Evolutionary conservation across 92 coral and sea anemone genomes (phyloP), one percentile per base, ranked within the genome.

Genomic region (Bergia sp.): DNA sequence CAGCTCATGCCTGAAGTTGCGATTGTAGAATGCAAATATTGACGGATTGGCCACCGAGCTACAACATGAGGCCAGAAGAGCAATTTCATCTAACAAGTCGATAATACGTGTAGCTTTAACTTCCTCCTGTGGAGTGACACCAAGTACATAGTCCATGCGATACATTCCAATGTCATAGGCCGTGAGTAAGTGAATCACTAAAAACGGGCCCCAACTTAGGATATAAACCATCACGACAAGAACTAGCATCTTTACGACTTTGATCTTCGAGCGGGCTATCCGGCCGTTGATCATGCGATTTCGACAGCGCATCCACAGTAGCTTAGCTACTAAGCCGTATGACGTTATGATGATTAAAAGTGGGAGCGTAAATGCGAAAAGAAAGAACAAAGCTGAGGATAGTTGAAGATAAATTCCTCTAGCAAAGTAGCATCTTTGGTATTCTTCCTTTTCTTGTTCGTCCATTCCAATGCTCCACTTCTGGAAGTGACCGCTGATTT

Each of bases 171-270:
- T 20, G 15, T 18, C 73, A 82, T 72, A 84, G n/a, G 41, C 57
- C 69, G 50, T 71, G 77, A 83, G 57, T 47, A 83, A 43, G 41
- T 40, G 42, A 43, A 83, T 42, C 2, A 44, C 86, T 16, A 92
- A 88, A 42, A 50, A 66, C 6, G 95, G 95, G 0, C 95, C 95
- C 93, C 93, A 92, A n/a, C 93, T 92, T 3, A 90, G 9, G 38
- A 85, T 78, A 38, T 90, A 92, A 3, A 90, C 91, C 47, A 85
- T 1, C 2, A 92, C 93, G 1, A 90, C 58, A 8, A 80, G 29
- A 11, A 88, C 65, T 86, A 92, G 81, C 95, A 92, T 92, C n/a
- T 91, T 91, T 3, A 88, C 85, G 0, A 92, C 91, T 37, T 91
- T 91, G 72, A 90, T n/a, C 53, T 90, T 92, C 1, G 95, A 92